Evolutionary conservation across 2,797 vertebrate genomes (phyloP), one percentile per base, ranked within the genome.

Genomic region (Trachurus trachurus): DNA sequence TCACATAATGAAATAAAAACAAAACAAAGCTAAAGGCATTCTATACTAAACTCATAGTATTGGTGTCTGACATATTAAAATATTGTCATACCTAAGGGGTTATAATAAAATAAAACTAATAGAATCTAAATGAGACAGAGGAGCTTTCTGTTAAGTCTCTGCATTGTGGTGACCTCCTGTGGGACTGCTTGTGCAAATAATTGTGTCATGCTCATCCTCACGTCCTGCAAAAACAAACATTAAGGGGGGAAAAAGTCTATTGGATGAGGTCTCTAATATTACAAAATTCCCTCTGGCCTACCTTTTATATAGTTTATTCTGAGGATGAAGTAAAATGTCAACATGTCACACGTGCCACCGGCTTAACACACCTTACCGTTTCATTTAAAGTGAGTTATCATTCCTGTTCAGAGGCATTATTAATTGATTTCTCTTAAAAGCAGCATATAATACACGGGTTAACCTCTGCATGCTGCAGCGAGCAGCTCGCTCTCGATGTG

Each of bases 141-240:
- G 34, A 37, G 34, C 34, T 37, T 37, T 37, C 34, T 37, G 34
- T 37, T 8, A 9, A 37, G 34, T 37, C 34, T 8, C 45, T 21
- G 57, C 19, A 45, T 8, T 44, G 49, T 26, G 31, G 54, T 79
- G 80, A 81, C 71, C 77, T 88, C 34, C 17, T 19, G 42, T 69
- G 16, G 31, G 31, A 66, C 76, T 65, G 62, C 60, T 59, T 83
- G 53, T 73, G 80, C 71, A 90, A 89, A 89, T 47, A 84, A 9
- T 6, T 39, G 16, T 21, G 49, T 31, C 76, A 7, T 78, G 87
- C 73, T 39, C 71, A 77, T 68, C 75, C 34, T 59, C 87, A 88
- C 74, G 69, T 90, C 72, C 78, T 66, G 40, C 60, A 81, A 82
- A 47, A 80, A 66, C 53, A 80, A 81, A 80, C 79, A 70, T 21